Evolutionary conservation across 2,113 vertebrate species (phyloP).

Genomic region (Passer domesticus): DNA sequence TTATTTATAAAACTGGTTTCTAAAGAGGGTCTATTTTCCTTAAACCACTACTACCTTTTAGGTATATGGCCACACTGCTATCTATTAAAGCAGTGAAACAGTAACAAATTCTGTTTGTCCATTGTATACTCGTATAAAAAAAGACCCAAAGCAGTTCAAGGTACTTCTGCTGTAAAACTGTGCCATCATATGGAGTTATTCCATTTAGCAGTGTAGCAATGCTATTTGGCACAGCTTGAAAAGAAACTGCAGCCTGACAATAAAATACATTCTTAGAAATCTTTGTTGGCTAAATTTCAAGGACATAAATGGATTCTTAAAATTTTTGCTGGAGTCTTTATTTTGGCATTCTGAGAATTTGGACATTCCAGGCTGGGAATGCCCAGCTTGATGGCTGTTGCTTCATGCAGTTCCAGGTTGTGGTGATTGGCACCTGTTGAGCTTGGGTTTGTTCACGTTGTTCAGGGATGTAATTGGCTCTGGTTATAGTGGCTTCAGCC

Average conservation of each 20-base stretch:
- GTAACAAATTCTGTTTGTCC: background rate
- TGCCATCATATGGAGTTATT: background rate
- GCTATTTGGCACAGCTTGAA: background rate
- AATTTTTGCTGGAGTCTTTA: background rate
- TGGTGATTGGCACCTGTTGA: background rate
- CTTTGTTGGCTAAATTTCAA: background rate
- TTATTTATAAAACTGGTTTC: background rate
- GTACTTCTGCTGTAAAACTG: background rate
- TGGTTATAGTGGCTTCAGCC: background rate
- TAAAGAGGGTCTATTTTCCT: background rate
- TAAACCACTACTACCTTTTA: background rate
- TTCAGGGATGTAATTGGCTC: background rate
- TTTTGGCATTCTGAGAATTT: background rate
- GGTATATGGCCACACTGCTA: background rate
- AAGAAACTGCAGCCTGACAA: background rate
- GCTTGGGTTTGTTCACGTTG: background rate
- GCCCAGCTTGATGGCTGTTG: background rate
- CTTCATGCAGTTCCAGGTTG: background rate
- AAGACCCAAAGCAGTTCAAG: background rate
- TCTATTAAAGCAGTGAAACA: background rate
- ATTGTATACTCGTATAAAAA: background rate
- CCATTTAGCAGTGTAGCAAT: background rate
- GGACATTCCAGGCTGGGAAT: background rate
- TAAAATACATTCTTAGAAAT: background rate
- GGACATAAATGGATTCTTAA: background rate